Base-by-base conservation (phyloP, 1,140 invertebrate species). In the Amyelois transitella region DNA sequence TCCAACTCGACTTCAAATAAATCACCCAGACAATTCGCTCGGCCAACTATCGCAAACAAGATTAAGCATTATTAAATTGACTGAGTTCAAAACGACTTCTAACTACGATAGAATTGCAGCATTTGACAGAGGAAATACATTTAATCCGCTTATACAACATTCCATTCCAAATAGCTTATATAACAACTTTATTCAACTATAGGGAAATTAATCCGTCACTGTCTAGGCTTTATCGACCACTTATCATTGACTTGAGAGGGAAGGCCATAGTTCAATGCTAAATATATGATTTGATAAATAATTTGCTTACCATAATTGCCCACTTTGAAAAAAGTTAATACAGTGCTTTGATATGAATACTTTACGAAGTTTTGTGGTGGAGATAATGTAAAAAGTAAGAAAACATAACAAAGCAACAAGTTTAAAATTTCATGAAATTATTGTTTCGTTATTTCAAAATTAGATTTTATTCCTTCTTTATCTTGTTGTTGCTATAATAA, bases 1-100 rank as follows among this genome's bases (percentile, higher is more conserved):
- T 77, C 74, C 76, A 75, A 73, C 62, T 66, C 55, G 54, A 51
- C 53, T 53, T 61, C 57, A 57, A 75, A 75, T 77, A 75, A 77
- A 75, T 77, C 70, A 70, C 59, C 56, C 48, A 53, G 43, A 55
- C 56, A 75, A 70, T 70, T 66, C 58, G 50, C 53, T 62, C 53
- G 53, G 38, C 61, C 45, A 62, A 55, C 53, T 49, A 58, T 69
- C 64, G 55, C 65, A 69, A 72, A 71, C 65, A 73, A 70, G 66
- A 72, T 69, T 65, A 60, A 63, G 53, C 59, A 66, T 75, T 72
- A 78, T 64, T 71, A 71, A 68, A 71, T 64, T 68, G 64, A 72
- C 60, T 70, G 63, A 74, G 53, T 68, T 69, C 43, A 49, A 60
- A 53, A 64, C 61, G 22, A 66, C 63, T 69, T 66, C 32, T 38